These are phyloP conservation scores for Dasysyrphus albostriatus DNA, from an alignment of 2,888 invertebrate genomes.

Conservation along the genomic window DNA sequence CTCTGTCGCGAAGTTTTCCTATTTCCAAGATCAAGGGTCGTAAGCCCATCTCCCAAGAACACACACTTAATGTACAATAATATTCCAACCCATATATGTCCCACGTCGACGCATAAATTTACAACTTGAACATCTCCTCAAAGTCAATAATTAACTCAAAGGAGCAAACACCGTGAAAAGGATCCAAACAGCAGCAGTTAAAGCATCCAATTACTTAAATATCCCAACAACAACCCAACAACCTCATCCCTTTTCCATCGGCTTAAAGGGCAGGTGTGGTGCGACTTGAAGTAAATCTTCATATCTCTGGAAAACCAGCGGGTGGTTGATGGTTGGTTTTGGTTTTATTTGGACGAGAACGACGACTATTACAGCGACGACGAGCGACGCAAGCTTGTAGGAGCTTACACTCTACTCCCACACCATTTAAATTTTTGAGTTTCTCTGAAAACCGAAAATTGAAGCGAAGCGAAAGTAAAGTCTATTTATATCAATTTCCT, in stretches of 20 bases:
- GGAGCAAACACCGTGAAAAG: conserved; percentile 58
- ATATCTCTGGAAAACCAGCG: conserved; percentile 23
- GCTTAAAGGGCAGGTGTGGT: conserved; percentile 54
- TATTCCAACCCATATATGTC: conserved; percentile 26
- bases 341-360: conserved; percentile 11
- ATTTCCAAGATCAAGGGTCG: conserved; percentile 31
- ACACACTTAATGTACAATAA: conserved; percentile 18
- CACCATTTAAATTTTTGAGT: neutral
- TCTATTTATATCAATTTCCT: conserved; percentile 82
- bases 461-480: conserved; percentile 67
- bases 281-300: conserved; percentile 40
- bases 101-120: conserved; percentile 56
- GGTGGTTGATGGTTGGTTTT: neutral
- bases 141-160: conserved; percentile 69
- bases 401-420: neutral
- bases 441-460: conserved; percentile 28
- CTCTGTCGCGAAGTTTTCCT: neutral
- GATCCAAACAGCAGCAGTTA: conserved; percentile 45
- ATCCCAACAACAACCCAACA: conserved; percentile 1
- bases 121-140: conserved; percentile 52
- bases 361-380: neutral
- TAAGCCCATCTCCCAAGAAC: neutral
- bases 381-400: neutral
- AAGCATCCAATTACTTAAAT: conserved; percentile 40
- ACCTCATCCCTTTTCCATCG: neutral